Percentiles rank a stretch among this genome's conserved stretches.
These are phyloP conservation scores for Drosophila sturtevanti DNA, from an alignment of 1,140 invertebrate genomes.

Conservation along the genomic window DNA sequence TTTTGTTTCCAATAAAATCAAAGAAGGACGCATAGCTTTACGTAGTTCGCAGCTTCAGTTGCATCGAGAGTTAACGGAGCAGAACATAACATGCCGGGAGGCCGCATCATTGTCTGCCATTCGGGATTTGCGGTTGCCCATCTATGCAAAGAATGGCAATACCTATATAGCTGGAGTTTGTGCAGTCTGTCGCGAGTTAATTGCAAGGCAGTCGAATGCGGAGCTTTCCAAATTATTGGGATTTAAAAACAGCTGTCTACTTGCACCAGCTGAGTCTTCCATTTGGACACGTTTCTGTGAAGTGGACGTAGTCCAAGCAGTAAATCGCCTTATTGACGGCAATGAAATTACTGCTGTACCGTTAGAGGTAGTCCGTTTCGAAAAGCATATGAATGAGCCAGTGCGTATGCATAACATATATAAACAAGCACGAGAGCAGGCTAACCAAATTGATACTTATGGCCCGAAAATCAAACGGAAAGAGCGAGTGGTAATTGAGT, in stretches of 20 bases:
- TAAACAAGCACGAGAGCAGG: constrained; percentile 86
- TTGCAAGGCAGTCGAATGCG: constrained; percentile 68
- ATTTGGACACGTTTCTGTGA: constrained; percentile 97
- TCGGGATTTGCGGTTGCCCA: constrained; percentile 62
- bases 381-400: constrained; percentile 93
- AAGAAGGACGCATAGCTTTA: constrained; percentile 56
- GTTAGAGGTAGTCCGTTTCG: constrained; percentile 88
- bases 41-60: constrained; percentile 58
- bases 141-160: constrained; percentile 83
- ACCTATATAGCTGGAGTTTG: constrained; percentile 87
- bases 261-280: constrained; percentile 92
- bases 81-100: constrained; percentile 67
- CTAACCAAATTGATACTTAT: constrained; percentile 48
- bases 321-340: constrained; percentile 49
- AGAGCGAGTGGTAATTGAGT: constrained; percentile 73
- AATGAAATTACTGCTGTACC: constrained; percentile 83
- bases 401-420: constrained; percentile 93
- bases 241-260: constrained; percentile 90
- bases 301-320: constrained; percentile 86
- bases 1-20: constrained; percentile 67
- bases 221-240: constrained; percentile 86
- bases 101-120: constrained; percentile 58
- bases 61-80: constrained; percentile 61
- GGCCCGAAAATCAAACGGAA: constrained; percentile 53
- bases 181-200: constrained; percentile 87